These are phyloP conservation scores for Drosophila subobscura DNA, from an alignment of 1,140 invertebrate genomes.

Conservation along the genomic window DNA sequence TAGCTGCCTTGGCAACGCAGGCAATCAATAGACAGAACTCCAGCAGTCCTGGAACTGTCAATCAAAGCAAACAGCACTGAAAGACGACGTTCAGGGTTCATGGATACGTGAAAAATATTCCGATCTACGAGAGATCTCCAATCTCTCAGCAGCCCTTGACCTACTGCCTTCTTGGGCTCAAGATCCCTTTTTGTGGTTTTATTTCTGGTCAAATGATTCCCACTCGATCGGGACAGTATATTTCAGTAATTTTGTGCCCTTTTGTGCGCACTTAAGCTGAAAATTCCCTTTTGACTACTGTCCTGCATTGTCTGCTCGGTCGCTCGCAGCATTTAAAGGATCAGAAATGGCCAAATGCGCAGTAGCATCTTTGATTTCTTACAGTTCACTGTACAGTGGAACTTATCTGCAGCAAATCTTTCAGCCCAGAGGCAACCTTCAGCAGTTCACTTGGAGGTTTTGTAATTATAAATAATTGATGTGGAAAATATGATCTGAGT, in stretches of 20 bases:
- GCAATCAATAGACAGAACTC: constrained; percentile 19
- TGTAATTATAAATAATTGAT: constrained; percentile 59
- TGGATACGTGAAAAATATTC: constrained; percentile 40
- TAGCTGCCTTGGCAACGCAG: constrained; percentile 21
- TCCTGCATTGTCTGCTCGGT: constrained; percentile 43
- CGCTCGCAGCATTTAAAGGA: constrained; percentile 59
- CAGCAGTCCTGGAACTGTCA: constrained; percentile 53
- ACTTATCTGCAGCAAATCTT: constrained; percentile 26
- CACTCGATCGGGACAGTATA: constrained; percentile 69
- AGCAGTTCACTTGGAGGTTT: constrained; percentile 63
- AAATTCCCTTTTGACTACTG: constrained; percentile 73
- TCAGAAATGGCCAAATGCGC: constrained; percentile 63
- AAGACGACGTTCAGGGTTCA: background rate
- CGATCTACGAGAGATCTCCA: constrained; percentile 33
- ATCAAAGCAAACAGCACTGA: constrained; percentile 36
- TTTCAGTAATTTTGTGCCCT: constrained; percentile 20
- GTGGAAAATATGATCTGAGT: constrained; percentile 58
- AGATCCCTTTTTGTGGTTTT: constrained; percentile 72
- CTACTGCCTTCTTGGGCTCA: constrained; percentile 64
- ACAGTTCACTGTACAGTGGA: constrained; percentile 63
- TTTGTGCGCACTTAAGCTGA: constrained; percentile 69
- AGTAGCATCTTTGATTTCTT: constrained; percentile 79
- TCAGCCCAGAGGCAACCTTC: background rate
- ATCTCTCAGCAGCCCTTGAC: constrained; percentile 50
- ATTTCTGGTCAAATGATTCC: constrained; percentile 79